Base-by-base conservation (phyloP, 2,113 vertebrate genomes). In the Ranitomeya variabilis region DNA sequence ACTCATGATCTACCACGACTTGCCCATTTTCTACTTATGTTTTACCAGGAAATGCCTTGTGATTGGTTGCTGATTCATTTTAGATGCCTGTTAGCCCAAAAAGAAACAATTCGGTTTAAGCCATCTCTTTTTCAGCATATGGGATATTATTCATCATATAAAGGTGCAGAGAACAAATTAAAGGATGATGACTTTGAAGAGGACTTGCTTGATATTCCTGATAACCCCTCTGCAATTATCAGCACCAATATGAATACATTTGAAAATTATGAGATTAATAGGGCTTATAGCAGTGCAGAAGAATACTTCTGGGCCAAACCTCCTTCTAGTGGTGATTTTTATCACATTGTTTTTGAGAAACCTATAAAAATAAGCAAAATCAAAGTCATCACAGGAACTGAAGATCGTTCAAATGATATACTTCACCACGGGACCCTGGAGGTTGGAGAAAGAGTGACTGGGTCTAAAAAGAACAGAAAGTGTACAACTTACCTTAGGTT, bases 31-130 rank as follows among this genome's bases (percentile, higher is more conserved):
- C 94, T 99, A 90, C 94, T 99, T 93, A 99, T 99, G 98, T 99
- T 99, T 93, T 99, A 99, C 95, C 98, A 99, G 94, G 98, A 99
- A 93, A 99, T 99, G 98, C 98, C 98, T 92, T 99, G 98, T 0
- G 98, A 99, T 90, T 99, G 98, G 98, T 92, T 99, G 52, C 95
- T 99, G 59, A 98, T 98, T 91, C 98, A 99, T 93, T 99, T 99
- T 80, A 93, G 97, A 74, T 96, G 96, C 60, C 93, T 99, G 1
- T 90, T 99, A 92, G 97, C 97, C 87, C 98, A 99, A 92, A 99
- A 98, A 92, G 98, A 99, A 83, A 95, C 95, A 55, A 97, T 97
- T 54, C 96, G 98, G 87, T 99, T 99, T 93, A 99, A 99, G 92
- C 98, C 98, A 78, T 99, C 98, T n/a, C 94, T 99, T 78, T 99